Base-by-base conservation (phyloP, 2,113 vertebrate species). In the Microtus pennsylvanicus region DNA sequence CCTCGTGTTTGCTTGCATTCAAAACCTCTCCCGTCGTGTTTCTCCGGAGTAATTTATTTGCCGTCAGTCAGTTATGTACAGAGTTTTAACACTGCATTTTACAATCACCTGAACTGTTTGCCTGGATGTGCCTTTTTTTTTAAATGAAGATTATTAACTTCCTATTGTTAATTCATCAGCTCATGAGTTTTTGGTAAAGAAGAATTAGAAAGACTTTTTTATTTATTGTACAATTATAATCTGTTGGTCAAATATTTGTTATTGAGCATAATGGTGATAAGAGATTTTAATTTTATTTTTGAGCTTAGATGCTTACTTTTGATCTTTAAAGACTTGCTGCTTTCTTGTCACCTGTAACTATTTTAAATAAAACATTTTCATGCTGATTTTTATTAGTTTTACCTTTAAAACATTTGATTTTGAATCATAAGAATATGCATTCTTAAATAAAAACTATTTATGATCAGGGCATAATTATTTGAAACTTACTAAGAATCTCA, bases 71-170 rank as follows among this genome's bases (percentile, higher is more conserved):
- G 8, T 96, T 90, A 88, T 74, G 83, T 85, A 45, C 70, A 91
- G 96, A 96, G 90, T 76, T 52, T 38, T 96, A 96, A 93, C 95
- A 89, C 12, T 94, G 88, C 7, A 1, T 97, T 93, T 97, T 94
- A 90, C 47, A 88, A 83, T 88, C 65, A 16, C 91, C 95, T 96
- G 96, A 87, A 96, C 97, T 96, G 2, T 97, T 96, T 96, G 98
- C 98, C 98, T 97, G 94, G 96, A 98, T 98, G 99, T 99, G 98
- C 98, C 99, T 99, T 99, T 98, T 98, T 98, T 98, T 98, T 35
- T 4, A 14, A 70, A 97, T 85, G 81, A 97, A 86, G 93, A 87
- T 96, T 97, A 98, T 97, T 96, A 94, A 95, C 96, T 77, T 45
- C 97, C 33, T 98, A 94, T 96, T 97, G 93, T 98, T 97, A 91